phyloP scores from a whole-genome alignment of 2,113 vertebrate genomes.

The Fukomys damarensis region DNA sequence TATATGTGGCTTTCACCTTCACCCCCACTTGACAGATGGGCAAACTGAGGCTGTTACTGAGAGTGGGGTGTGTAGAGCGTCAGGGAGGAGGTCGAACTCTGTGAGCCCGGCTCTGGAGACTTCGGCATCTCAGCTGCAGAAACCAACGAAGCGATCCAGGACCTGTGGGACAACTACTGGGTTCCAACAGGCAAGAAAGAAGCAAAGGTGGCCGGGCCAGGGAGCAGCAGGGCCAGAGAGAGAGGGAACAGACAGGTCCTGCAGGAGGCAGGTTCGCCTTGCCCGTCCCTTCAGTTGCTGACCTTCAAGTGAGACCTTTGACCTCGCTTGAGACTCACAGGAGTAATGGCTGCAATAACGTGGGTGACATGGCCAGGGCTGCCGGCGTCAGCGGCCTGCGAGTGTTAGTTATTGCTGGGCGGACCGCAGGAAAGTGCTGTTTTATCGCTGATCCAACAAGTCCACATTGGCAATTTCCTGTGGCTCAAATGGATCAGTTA shows the following conservation, averaged over 20 bases:
- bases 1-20: fast-evolving
- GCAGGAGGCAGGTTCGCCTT: fast-evolving
- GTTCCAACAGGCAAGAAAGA: not conserved
- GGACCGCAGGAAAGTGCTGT: not conserved
- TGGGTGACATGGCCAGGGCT: fast-evolving
- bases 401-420: no score
- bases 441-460: not conserved
- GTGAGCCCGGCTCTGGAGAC: not conserved
- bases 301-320: not conserved
- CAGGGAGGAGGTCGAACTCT: not conserved
- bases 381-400: not conserved
- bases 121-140: not conserved
- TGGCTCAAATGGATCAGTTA: not conserved
- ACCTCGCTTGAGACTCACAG: not conserved
- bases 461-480: not conserved
- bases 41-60: not conserved
- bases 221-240: not conserved
- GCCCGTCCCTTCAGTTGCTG: not conserved
- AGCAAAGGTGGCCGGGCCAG: not conserved
- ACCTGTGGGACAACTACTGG: not conserved
- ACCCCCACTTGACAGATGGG: not conserved
- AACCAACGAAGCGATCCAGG: not conserved
- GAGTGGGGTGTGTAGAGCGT: no score
- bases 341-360: not conserved
- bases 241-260: not conserved